Evolutionary conservation across 2,888 invertebrate species (phyloP).

Genomic region (Eledona agricola): DNA sequence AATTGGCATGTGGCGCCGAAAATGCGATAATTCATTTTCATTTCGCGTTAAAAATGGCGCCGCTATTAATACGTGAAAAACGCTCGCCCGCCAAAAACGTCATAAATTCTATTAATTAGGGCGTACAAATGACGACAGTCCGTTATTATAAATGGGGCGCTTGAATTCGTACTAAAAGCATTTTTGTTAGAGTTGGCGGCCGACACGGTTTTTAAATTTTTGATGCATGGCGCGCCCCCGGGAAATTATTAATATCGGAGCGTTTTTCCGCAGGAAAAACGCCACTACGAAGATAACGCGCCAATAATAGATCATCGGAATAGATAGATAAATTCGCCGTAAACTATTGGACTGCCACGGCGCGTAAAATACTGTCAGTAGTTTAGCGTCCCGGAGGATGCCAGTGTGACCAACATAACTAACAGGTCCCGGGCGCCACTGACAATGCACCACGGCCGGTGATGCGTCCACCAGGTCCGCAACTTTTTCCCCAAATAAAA

Average conservation of each 20-base stretch:
- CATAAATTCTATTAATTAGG: conserved; percentile 55
- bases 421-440: conserved; percentile 48
- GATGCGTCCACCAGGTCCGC: no score
- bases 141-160: conserved; percentile 58
- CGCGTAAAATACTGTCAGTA: conserved; percentile 56
- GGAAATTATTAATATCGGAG: conserved; percentile 21
- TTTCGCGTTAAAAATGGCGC: conserved; percentile 52
- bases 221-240: conserved; percentile 36
- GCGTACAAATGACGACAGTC: conserved; percentile 54
- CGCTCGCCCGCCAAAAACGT: conserved; percentile 17
- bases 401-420: conserved; percentile 52
- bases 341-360: conserved; percentile 57
- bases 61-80: conserved; percentile 21
- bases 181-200: conserved; percentile 58
- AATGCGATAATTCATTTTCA: conserved; percentile 55
- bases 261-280: conserved; percentile 1
- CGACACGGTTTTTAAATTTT: conserved; percentile 55
- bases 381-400: conserved; percentile 46
- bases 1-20: conserved; percentile 25
- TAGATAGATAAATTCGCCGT: conserved; percentile 59
- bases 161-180: conserved; percentile 61
- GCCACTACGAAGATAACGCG: conserved; percentile 43
- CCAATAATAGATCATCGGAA: conserved; percentile 57
- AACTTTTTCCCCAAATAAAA: no score
- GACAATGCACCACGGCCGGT: no score